A percentile compares a stretch with the other conserved stretches of the same genome.
Evolutionary conservation across 2,797 vertebrate species (phyloP).

Genomic region (Glyptemys insculpta): DNA sequence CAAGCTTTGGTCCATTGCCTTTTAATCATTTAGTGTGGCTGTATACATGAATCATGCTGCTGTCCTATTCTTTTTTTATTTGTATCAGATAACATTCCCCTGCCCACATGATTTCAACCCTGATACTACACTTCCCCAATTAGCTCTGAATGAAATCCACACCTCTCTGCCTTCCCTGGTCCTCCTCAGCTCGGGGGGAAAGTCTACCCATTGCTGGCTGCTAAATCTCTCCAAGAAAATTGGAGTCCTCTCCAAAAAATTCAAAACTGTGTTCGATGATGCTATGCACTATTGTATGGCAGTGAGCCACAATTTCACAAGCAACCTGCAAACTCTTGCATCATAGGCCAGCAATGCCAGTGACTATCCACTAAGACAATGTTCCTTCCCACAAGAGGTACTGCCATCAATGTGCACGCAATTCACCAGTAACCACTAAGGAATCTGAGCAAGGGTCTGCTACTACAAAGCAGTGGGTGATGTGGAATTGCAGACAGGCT

Average conservation of each 20-base stretch:
- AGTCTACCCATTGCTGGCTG: neutral
- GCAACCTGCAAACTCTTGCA: neutral
- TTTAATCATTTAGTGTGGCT: neutral
- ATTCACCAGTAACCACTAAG: too few species aligned
- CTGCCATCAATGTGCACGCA: neutral
- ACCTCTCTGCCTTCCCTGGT: neutral
- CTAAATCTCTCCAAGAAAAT: neutral
- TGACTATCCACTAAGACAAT: neutral
- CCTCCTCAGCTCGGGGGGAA: neutral
- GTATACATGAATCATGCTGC: neutral
- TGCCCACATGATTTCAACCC: neutral
- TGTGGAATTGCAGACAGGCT: neutral
- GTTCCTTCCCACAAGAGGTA: neutral
- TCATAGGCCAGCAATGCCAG: neutral
- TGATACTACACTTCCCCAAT: neutral
- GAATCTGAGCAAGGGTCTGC: too few species aligned
- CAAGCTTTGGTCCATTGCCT: neutral
- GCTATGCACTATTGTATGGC: neutral
- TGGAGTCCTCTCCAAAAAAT: neutral
- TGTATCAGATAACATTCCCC: neutral
- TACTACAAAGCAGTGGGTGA: neutral
- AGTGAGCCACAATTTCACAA: neutral
- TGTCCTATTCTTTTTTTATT: neutral
- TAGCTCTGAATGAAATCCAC: neutral
- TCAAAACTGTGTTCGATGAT: fast-evolving